These are phyloP conservation scores for Prosopocoilus inquinatus DNA, from an alignment of 2,888 invertebrate species.

Conservation along the genomic window DNA sequence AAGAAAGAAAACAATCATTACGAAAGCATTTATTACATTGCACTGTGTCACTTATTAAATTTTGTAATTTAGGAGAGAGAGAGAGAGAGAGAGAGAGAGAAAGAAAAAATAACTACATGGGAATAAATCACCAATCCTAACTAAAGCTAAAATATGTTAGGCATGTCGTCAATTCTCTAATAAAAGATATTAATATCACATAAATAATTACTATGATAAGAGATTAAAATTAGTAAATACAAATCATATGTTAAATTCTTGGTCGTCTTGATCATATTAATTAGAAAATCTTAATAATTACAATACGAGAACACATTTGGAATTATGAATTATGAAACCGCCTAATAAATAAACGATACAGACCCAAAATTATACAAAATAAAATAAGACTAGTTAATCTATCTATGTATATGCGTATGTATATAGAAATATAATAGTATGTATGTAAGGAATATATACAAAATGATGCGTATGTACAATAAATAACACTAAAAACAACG, in stretches of 20 bases:
- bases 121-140: too few relatives aligned
- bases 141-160: too few relatives aligned
- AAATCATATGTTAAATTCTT: conserved; percentile 16
- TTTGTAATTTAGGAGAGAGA: too few relatives aligned
- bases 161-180: neutral
- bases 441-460: neutral
- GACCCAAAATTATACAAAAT: neutral
- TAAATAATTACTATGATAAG: conserved; percentile 6
- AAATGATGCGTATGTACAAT: neutral
- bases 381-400: neutral
- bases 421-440: neutral
- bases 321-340: too few relatives aligned
- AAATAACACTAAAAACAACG: too few relatives aligned
- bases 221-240: neutral
- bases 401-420: too few relatives aligned
- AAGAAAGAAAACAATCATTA: conserved; percentile 4
- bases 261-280: conserved; percentile 5
- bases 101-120: too few relatives aligned
- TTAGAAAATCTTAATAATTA: too few relatives aligned
- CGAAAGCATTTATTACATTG: conserved; percentile 5
- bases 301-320: too few relatives aligned
- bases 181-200: conserved; percentile 2
- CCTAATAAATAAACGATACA: too few relatives aligned
- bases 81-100: too few relatives aligned
- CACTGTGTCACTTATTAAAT: too few relatives aligned